A percentile compares a stretch with the other conserved stretches of the same genome.
Evolutionary conservation across 2,113 vertebrate species (phyloP).

Genomic region (Silurus asotus): DNA sequence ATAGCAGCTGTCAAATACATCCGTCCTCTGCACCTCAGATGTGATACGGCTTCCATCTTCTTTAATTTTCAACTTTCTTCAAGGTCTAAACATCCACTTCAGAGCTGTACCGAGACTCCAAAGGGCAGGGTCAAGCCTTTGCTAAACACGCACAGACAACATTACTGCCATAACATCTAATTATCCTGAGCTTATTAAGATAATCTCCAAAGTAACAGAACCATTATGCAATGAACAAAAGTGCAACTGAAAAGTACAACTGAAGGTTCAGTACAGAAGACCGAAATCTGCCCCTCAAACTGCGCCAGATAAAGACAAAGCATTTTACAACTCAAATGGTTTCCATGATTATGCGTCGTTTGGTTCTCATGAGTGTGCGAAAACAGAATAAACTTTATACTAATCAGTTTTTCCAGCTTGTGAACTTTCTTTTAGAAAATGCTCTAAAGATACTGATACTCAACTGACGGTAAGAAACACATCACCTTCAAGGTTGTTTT

Average conservation of each 20-base stretch:
- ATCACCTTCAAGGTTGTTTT: background rate
- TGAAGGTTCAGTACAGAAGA: slow-evolving; percentile 11
- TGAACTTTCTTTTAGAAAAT: slow-evolving; percentile 35
- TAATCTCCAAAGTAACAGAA: slow-evolving; percentile 24
- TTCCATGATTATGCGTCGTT: slow-evolving; percentile 16
- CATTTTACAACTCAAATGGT: background rate
- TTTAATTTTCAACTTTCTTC: slow-evolving; percentile 6
- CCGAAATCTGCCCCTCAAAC: background rate
- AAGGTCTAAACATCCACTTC: background rate
- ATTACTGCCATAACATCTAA: background rate
- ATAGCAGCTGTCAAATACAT: slow-evolving; percentile 63
- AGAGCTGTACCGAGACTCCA: background rate
- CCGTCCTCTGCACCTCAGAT: slow-evolving; percentile 57
- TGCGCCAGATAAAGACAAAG: background rate
- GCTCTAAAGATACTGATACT: slow-evolving; percentile 20
- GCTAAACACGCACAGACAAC: background rate
- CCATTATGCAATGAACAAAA: slow-evolving; percentile 11
- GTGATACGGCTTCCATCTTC: slow-evolving; percentile 44
- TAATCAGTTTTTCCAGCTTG: slow-evolving; percentile 18
- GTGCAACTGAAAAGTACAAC: background rate
- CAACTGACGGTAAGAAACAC: background rate
- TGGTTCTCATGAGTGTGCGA: background rate
- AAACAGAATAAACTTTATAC: slow-evolving; percentile 20
- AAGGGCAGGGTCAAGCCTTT: background rate
- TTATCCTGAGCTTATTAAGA: slow-evolving; percentile 21